A percentile compares a stretch with the other conserved stretches of the same genome.
These are phyloP conservation scores for Conops quadrifasciatus DNA, from an alignment of 2,888 invertebrate genomes.

Conservation along the genomic window DNA sequence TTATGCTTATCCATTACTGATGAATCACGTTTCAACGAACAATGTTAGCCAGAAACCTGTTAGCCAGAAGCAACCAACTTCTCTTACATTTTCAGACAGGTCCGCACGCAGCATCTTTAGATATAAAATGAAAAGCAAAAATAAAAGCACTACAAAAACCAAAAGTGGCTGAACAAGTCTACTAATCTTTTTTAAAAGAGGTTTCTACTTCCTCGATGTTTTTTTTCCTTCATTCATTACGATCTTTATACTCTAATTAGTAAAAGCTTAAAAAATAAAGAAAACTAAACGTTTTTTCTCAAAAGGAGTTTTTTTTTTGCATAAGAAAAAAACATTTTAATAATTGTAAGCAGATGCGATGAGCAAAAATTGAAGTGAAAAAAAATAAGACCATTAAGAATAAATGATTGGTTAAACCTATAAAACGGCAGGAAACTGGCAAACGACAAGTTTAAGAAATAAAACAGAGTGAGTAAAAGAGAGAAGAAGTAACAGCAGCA, in stretches of 20 bases:
- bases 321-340: neutral
- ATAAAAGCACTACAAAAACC: neutral
- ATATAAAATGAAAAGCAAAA: neutral
- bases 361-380: neutral
- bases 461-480: neutral
- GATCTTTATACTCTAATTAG: no score
- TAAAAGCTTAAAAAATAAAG: neutral
- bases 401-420: neutral
- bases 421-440: no score
- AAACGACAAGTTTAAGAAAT: neutral
- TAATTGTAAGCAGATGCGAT: neutral
- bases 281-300: neutral
- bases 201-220: constrained; percentile 9
- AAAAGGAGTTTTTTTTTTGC: no score
- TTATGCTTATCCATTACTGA: no score
- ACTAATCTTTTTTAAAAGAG: constrained; percentile 11
- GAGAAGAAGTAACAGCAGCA: neutral
- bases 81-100: no score
- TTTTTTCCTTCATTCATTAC: constrained; percentile 3
- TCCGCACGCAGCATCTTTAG: neutral
- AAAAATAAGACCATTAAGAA: neutral
- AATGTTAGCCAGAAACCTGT: no score
- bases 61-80: no score
- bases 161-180: neutral
- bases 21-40: no score